Evolutionary conservation across 1,140 invertebrate species (phyloP).

Genomic region (Heliothis subflexa): DNA sequence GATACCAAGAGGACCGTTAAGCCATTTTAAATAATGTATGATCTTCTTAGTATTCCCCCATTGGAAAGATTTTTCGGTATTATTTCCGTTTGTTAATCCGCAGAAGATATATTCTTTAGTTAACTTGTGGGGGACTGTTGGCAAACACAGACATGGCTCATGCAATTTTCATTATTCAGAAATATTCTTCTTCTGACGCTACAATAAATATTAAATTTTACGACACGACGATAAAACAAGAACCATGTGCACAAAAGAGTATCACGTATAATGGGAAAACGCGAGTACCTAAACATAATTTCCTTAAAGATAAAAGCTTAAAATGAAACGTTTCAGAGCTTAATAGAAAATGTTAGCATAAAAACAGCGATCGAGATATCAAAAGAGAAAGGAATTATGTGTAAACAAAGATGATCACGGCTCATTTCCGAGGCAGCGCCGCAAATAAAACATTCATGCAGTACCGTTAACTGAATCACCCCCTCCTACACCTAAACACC

Average conservation of each 20-base stretch:
- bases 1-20: constrained; percentile 19
- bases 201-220: constrained; percentile 26
- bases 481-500: constrained; percentile 41
- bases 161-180: constrained; percentile 13
- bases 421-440: constrained; percentile 35
- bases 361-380: constrained; percentile 29
- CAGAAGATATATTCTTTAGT: constrained; percentile 17
- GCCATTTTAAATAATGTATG: constrained; percentile 45
- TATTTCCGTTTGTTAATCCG: constrained; percentile 33
- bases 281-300: constrained; percentile 15
- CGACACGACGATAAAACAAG: constrained; percentile 21
- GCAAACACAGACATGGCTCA: not conserved
- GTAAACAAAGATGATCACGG: constrained; percentile 48
- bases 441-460: constrained; percentile 48
- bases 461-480: constrained; percentile 47
- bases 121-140: not conserved
- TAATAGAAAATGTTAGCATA: constrained; percentile 17
- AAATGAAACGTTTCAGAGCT: constrained; percentile 7
- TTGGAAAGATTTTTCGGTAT: constrained; percentile 25
- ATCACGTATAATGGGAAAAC: constrained; percentile 6
- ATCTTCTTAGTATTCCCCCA: constrained; percentile 38
- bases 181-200: constrained; percentile 15
- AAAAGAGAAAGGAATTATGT: constrained; percentile 42
- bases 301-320: constrained; percentile 18
- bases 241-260: constrained; percentile 14